Evolutionary conservation across 2,888 invertebrate species (phyloP).

Genomic region (Stenichneumon culpator): DNA sequence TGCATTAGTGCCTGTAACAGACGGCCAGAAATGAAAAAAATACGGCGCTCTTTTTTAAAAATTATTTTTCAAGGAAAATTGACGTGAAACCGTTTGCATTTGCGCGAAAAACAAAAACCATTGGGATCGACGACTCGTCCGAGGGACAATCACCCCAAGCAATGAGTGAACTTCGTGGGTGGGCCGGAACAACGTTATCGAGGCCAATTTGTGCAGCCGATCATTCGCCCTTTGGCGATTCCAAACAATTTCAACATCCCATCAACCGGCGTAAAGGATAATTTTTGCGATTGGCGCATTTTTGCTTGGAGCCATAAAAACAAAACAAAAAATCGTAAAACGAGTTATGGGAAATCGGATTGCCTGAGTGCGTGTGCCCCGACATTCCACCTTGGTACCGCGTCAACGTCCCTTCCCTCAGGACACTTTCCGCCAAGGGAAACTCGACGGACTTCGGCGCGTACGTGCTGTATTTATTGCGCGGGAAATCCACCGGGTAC

Average conservation of each 20-base stretch:
- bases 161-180: not conserved
- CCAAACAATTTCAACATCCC: not conserved
- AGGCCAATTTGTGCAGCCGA: not conserved
- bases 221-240: not conserved
- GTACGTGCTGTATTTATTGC: conserved; percentile 1
- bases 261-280: not conserved
- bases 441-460: conserved; percentile 27
- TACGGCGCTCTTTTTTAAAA: too few species aligned
- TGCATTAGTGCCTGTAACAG: too few species aligned
- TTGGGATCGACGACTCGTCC: too few species aligned
- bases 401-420: not conserved
- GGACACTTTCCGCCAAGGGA: conserved; percentile 25
- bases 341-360: not conserved
- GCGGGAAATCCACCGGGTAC: conserved; percentile 1
- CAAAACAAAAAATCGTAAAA: not conserved
- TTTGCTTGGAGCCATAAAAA: not conserved
- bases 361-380: not conserved
- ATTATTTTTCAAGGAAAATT: too few species aligned
- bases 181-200: not conserved
- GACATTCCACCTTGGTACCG: not conserved
- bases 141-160: not conserved
- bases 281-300: not conserved
- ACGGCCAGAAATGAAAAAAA: too few species aligned
- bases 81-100: too few species aligned
- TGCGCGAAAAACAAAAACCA: too few species aligned